A percentile compares a stretch with the other conserved stretches of the same genome.
Conservation (phyloP, 1,140 invertebrate species). For the Bombus confusus region DNA sequence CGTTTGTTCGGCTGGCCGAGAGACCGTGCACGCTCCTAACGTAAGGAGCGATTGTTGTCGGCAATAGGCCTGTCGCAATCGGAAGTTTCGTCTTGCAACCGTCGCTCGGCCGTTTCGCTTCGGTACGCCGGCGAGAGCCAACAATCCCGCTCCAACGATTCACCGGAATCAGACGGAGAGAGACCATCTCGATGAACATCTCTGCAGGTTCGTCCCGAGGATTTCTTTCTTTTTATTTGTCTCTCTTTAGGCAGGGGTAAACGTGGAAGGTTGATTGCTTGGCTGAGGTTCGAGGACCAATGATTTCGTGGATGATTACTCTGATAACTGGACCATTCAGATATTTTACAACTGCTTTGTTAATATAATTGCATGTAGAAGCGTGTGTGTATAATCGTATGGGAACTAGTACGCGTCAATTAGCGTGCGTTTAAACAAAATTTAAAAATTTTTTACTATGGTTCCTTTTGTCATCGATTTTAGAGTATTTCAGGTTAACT, state of each 20-base stretch:
- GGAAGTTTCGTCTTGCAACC: conserved; percentile 81
- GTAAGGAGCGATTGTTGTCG: conserved; percentile 79
- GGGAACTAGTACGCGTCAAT: no score
- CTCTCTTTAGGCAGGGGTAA: background rate
- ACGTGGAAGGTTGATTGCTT: background rate
- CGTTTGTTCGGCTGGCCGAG: conserved; percentile 64
- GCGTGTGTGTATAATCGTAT: no score
- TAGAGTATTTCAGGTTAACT: no score
- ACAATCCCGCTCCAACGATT: conserved; percentile 66
- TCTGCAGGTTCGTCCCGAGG: background rate
- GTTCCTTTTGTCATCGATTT: no score
- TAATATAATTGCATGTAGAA: background rate
- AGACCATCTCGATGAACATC: conserved; percentile 21
- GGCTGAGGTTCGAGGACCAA: background rate
- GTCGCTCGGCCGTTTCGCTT: conserved; percentile 74
- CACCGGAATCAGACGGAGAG: conserved; percentile 41
- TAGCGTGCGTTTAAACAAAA: no score
- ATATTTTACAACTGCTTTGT: background rate
- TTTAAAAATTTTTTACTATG: no score
- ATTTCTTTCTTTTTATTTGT: background rate
- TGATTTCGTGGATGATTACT: background rate
- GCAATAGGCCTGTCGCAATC: conserved; percentile 77
- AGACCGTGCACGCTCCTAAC: conserved; percentile 68
- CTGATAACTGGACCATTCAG: background rate
- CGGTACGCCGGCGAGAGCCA: conserved; percentile 66